Conservation (phyloP, 2,113 vertebrate genomes). For the Clarias batrachus region DNA sequence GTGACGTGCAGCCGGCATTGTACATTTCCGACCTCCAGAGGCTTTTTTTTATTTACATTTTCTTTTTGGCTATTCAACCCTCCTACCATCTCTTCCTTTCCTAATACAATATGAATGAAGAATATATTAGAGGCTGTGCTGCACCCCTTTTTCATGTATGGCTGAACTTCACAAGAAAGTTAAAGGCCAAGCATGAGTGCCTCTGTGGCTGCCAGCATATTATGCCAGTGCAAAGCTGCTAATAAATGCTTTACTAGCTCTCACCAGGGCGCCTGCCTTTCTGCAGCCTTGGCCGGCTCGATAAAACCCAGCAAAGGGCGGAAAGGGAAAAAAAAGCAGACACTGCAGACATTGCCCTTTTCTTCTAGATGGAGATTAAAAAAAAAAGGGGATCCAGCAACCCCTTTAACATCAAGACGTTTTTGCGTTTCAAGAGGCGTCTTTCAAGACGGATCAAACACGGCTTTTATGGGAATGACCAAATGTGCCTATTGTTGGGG, state of each 20-base stretch:
- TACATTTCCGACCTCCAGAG: slow-evolving; percentile 46
- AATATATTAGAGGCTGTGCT: slow-evolving; percentile 66
- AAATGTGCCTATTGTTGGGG: slow-evolving; percentile 26
- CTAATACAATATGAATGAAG: slow-evolving; percentile 69
- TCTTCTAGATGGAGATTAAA: slow-evolving; percentile 52
- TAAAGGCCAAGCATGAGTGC: slow-evolving; percentile 93
- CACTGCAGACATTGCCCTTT: slow-evolving; percentile 55
- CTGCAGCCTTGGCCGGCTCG: slow-evolving; percentile 68
- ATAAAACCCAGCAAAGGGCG: slow-evolving; percentile 59
- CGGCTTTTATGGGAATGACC: slow-evolving; percentile 40
- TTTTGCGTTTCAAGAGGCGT: slow-evolving; percentile 55
- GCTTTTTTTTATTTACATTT: slow-evolving; percentile 65
- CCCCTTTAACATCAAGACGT: slow-evolving; percentile 56
- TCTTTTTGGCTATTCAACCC: slow-evolving; percentile 38
- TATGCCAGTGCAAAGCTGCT: slow-evolving; percentile 88
- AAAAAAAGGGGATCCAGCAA: slow-evolving; percentile 56
- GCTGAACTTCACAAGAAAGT: slow-evolving; percentile 77
- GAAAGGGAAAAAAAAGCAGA: slow-evolving; percentile 59
- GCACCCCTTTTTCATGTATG: slow-evolving; percentile 70
- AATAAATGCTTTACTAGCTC: slow-evolving; percentile 95
- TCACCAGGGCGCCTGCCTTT: slow-evolving; percentile 84
- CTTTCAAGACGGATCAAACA: slow-evolving; percentile 58
- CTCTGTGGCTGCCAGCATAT: slow-evolving; percentile 87
- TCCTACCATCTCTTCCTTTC: slow-evolving; percentile 45
- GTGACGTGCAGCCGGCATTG: slow-evolving; percentile 65